Conservation (phyloP, 2,797 vertebrate species). For the Pangasius sanitwongsei region DNA sequence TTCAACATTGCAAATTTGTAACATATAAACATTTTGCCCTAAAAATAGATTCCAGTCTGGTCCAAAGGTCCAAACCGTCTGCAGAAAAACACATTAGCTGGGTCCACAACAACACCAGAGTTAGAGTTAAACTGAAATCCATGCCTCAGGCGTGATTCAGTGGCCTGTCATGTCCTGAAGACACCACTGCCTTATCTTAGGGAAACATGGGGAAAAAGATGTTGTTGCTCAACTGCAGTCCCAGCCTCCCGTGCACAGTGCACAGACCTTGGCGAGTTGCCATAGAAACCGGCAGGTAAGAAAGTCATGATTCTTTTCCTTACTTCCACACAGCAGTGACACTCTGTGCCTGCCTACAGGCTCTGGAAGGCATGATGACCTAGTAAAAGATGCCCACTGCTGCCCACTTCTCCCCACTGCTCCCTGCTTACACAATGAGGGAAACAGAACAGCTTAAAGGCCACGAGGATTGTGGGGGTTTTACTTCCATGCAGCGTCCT, state of each 20-base stretch:
- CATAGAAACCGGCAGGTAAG: conserved; percentile 78
- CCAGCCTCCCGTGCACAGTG: conserved; percentile 63
- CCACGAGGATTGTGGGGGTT: conserved; percentile 25
- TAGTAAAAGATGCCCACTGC: conserved; percentile 61
- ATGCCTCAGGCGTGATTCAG: conserved; percentile 27
- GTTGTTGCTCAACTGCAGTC: conserved; percentile 67
- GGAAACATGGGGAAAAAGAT: conserved; percentile 53
- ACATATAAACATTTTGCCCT: not conserved
- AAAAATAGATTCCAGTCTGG: not conserved
- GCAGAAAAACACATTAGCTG: conserved; percentile 32
- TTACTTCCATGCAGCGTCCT: conserved; percentile 5
- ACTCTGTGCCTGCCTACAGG: conserved; percentile 51
- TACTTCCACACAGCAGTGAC: conserved; percentile 60
- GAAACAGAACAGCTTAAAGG: conserved; percentile 38
- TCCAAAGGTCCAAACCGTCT: not conserved
- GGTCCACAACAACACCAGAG: not conserved
- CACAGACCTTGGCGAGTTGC: conserved; percentile 67
- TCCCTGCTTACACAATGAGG: conserved; percentile 17
- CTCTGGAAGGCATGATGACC: conserved; percentile 69
- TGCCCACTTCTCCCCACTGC: conserved; percentile 39
- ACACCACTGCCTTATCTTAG: conserved; percentile 43
- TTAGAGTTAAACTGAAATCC: conserved; percentile 14
- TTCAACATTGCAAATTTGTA: not conserved
- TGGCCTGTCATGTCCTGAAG: conserved; percentile 38
- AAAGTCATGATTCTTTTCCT: conserved; percentile 71